A percentile compares a stretch with the other conserved stretches of the same genome.
Conservation (phyloP, 2,113 vertebrate genomes). For the Macaca nemestrina region DNA sequence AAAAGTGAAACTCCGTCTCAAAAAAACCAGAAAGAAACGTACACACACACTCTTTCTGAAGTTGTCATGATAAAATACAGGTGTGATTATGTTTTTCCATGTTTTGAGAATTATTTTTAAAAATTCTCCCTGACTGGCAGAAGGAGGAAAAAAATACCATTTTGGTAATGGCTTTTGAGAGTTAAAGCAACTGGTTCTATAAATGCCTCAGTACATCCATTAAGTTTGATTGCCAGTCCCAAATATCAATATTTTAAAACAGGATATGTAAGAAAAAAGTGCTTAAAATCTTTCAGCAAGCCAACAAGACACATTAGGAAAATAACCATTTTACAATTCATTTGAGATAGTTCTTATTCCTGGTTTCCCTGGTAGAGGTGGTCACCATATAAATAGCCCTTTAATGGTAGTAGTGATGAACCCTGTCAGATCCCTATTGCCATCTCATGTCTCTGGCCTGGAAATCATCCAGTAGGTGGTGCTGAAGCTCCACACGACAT, state of each 20-base stretch:
- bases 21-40: too few species aligned
- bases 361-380: neutral
- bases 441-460: neutral
- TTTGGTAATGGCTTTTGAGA: conserved; percentile 68
- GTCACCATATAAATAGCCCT: conserved; percentile 23
- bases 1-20: too few species aligned
- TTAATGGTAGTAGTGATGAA: neutral
- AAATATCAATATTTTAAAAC: conserved; percentile 68
- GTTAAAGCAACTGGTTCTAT: conserved; percentile 64
- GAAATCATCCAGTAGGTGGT: conserved; percentile 81
- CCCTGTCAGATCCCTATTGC: neutral
- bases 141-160: conserved; percentile 65
- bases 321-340: conserved; percentile 38
- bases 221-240: conserved; percentile 56
- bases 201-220: conserved; percentile 55
- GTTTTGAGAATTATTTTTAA: neutral
- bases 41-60: neutral
- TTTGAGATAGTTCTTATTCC: conserved; percentile 35
- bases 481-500: conserved; percentile 37
- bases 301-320: conserved; percentile 49
- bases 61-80: conserved; percentile 59
- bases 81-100: neutral
- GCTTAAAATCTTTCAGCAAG: conserved; percentile 64
- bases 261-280: conserved; percentile 68
- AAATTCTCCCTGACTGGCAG: conserved; percentile 59